Evolutionary conservation across 2,888 invertebrate genomes (phyloP), one percentile per base, ranked within the genome.

Genomic region (Osmoderma eremita): DNA sequence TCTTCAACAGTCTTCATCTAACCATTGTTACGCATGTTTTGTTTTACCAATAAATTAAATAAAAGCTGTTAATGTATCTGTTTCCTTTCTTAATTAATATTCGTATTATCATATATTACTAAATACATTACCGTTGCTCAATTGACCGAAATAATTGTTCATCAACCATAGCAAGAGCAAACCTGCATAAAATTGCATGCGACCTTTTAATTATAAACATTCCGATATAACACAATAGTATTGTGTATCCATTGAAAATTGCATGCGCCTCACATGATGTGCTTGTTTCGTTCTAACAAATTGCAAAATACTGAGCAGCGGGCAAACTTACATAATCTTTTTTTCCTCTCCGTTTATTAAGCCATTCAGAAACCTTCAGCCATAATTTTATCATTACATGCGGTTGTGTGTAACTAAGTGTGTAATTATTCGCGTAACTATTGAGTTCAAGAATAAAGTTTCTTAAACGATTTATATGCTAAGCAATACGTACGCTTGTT

Each of bases 341-440:
- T 53, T 18, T 18, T 38, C 18, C 13, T 18, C 53, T 53, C 38
- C 38, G 30, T 30, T 24, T 24, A 18, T 38, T 53, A 53, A 38
- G 17, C 17, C 38, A 53, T 53, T 53, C 20, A 8, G 18, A 38
- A 53, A 18, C 53, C 18, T 53, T 53, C 53, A 38, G 17, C 15
- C 38, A 38, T 53, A 53, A 18, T 53, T 53, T 15, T 38, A 38
- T 36, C 38, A 18, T 30, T 51, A 30, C 5, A 30, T 30, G 53
- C 53, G 53, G 53, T 53, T 39, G 24, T 53, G 24, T 50, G 38
- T 38, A 38, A 18, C 18, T 38, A 53, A 53, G 53, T 53, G 38
- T 53, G 53, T 53, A 53, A 53, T 53, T 53, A 53, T 53, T 36
- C 38, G 18, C 53, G n/a, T n/a, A 38, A 53, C 38, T 36, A 53